Evolutionary conservation across 2,888 invertebrate genomes (phyloP).

Genomic region (Masnerella sp.): DNA sequence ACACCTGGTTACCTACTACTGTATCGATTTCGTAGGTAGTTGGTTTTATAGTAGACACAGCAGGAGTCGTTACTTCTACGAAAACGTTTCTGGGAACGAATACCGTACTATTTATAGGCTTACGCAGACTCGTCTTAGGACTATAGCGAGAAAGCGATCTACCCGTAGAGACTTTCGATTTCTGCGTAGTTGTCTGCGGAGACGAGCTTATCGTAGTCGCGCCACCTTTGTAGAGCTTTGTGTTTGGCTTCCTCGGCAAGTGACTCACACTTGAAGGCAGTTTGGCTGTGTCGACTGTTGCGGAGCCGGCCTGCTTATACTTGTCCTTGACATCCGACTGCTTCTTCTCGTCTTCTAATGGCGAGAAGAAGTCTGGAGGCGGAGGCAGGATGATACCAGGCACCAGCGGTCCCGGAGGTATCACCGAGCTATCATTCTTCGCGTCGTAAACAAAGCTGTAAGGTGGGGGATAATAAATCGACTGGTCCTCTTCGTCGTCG

Average conservation of each 20-base stretch:
- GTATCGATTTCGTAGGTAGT: constrained; percentile 63
- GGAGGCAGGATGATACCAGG: constrained; percentile 93
- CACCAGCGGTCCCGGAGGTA: constrained; percentile 91
- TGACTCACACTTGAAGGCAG: constrained; percentile 21
- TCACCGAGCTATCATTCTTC: constrained; percentile 87
- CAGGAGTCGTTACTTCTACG: constrained; percentile 66
- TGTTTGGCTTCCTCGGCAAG: constrained; percentile 33
- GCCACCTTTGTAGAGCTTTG: constrained; percentile 32
- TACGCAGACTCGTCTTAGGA: constrained; percentile 50
- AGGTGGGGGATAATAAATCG: constrained; percentile 93
- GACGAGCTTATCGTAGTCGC: constrained; percentile 38
- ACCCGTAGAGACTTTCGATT: constrained; percentile 54
- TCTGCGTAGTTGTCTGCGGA: constrained; percentile 47
- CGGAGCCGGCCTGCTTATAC: constrained; percentile 66
- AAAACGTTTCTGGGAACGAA: constrained; percentile 52
- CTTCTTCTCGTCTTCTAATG: constrained; percentile 80
- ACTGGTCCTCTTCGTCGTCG: constrained; percentile 94
- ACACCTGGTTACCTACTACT: constrained; percentile 64
- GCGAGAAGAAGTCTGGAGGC: constrained; percentile 91
- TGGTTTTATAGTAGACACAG: constrained; percentile 51
- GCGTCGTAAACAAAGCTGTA: constrained; percentile 91
- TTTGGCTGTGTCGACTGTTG: constrained; percentile 60
- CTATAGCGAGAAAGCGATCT: constrained; percentile 46
- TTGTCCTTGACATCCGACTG: constrained; percentile 65
- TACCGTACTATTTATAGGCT: constrained; percentile 30